Percentiles rank a stretch among this genome's conserved stretches.
These are phyloP conservation scores for Pemphigus obesinymphae DNA, from an alignment of 1,140 invertebrate genomes.

Conservation along the genomic window DNA sequence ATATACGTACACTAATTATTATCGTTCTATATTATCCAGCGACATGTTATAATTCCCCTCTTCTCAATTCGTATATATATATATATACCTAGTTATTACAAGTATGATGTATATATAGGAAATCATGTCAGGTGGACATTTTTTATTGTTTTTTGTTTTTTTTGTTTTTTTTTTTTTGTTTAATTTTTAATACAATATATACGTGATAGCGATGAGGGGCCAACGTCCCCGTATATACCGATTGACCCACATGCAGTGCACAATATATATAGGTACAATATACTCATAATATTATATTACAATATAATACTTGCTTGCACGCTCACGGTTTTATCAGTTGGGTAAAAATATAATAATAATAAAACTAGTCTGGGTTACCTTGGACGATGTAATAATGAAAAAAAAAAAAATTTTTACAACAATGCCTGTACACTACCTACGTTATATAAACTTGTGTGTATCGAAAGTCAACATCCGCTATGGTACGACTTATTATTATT, in stretches of 20 bases:
- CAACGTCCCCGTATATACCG: background rate
- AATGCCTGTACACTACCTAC: background rate
- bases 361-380: background rate
- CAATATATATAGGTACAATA: background rate
- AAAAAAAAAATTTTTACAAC: conserved; percentile 4
- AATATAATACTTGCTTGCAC: too few species aligned
- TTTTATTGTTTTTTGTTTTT: background rate
- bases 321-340: background rate
- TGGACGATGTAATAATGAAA: background rate
- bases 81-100: too few species aligned
- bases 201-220: background rate
- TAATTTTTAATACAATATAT: background rate
- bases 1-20: too few species aligned
- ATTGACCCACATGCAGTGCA: conserved; percentile 2
- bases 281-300: too few species aligned
- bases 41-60: too few species aligned
- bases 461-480: conserved; percentile 34
- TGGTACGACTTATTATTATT: background rate
- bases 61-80: too few species aligned
- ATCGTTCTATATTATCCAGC: too few species aligned
- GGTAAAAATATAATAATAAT: conserved; percentile 14
- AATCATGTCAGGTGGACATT: background rate
- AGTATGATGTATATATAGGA: too few species aligned
- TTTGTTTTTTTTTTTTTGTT: background rate
- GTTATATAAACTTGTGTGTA: conserved; percentile 15